phyloP scores from a whole-genome alignment of 2,113 vertebrate species.

The Riparia riparia region DNA sequence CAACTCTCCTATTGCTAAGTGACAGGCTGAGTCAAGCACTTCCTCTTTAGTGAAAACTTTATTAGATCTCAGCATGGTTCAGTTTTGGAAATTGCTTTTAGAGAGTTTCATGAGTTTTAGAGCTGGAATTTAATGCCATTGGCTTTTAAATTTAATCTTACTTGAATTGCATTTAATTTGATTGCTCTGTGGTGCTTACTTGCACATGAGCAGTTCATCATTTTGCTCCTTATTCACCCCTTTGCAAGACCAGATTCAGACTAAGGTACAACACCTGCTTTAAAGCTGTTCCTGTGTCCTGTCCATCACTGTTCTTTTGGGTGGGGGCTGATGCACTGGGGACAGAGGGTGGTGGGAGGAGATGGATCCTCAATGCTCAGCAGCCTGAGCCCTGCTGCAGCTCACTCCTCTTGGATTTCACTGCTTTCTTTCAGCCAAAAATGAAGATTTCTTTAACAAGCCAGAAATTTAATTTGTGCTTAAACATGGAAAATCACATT shows the following conservation, averaged over 20 bases:
- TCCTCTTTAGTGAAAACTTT: neutral
- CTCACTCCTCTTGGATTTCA: neutral
- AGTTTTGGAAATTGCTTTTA: slow-evolving; percentile 13
- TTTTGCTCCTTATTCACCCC: neutral
- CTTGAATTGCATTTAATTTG: neutral
- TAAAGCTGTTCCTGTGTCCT: accelerated
- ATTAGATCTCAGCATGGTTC: slow-evolving; percentile 27
- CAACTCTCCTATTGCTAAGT: neutral
- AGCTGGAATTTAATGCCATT: neutral
- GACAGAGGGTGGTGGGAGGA: accelerated
- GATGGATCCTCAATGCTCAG: neutral
- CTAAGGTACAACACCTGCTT: accelerated
- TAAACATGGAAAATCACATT: neutral
- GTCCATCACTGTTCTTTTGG: accelerated
- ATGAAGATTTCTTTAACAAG: neutral
- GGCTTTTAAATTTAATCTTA: neutral
- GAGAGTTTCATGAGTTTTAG: neutral
- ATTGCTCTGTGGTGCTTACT: neutral
- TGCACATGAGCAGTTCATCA: neutral
- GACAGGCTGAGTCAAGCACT: neutral
- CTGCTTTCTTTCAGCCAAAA: neutral
- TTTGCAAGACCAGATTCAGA: no score
- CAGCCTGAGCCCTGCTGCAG: neutral
- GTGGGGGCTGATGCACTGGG: neutral
- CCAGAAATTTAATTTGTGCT: neutral